phyloP scores from a whole-genome alignment of 2,797 vertebrate genomes.

The Melanotaenia trifasciata region DNA sequence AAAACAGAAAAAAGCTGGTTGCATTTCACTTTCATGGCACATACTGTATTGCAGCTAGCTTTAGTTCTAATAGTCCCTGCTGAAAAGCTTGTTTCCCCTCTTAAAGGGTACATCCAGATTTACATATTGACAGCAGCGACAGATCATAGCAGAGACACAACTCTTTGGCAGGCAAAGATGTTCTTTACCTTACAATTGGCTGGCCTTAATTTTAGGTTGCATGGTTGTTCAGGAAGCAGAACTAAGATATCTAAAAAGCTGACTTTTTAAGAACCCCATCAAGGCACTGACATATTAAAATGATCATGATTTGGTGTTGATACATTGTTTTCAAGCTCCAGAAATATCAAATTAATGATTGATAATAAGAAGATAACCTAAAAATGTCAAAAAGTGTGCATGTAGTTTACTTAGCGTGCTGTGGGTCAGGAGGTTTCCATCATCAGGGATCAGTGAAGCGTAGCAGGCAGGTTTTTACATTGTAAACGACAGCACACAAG shows the following conservation, averaged over 20 bases:
- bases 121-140: constrained; percentile 71
- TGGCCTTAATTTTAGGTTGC: constrained; percentile 47
- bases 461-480: not conserved
- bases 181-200: constrained; percentile 59
- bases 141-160: constrained; percentile 62
- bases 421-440: constrained; percentile 5
- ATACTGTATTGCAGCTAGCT: constrained; percentile 49
- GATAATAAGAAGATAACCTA: constrained; percentile 20
- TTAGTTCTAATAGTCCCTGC: constrained; percentile 63
- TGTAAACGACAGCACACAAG: not conserved
- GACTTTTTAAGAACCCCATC: constrained; percentile 29
- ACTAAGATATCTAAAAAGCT: constrained; percentile 22
- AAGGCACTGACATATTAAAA: constrained; percentile 20
- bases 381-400: constrained; percentile 3
- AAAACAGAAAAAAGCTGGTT: constrained; percentile 43
- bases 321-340: constrained; percentile 11
- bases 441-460: constrained; percentile 1
- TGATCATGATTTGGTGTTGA: constrained; percentile 8
- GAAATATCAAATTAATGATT: constrained; percentile 28
- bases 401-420: not conserved
- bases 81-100: constrained; percentile 69
- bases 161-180: constrained; percentile 38
- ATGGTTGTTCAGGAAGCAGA: constrained; percentile 43
- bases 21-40: constrained; percentile 56
- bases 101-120: constrained; percentile 76